These are phyloP conservation scores for Cairina moschata DNA, from an alignment of 2,113 vertebrate species.

Conservation along the genomic window DNA sequence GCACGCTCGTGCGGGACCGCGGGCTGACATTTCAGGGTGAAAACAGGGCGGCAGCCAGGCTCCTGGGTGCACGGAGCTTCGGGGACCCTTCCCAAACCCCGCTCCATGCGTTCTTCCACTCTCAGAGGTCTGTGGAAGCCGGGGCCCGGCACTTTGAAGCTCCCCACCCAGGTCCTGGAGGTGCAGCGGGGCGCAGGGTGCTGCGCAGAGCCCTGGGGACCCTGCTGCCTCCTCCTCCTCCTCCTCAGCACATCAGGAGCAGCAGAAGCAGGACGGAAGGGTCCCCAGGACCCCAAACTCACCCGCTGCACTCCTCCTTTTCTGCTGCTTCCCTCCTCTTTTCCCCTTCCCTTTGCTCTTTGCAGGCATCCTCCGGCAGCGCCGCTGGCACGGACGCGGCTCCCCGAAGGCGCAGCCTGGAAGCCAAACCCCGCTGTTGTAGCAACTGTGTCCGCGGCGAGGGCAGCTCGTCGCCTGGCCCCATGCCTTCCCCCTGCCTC, in stretches of 20 bases:
- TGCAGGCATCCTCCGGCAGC: constrained; percentile 65
- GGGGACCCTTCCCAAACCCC: neutral
- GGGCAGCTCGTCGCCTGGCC: neutral
- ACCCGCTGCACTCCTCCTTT: neutral
- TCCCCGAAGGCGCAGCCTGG: neutral
- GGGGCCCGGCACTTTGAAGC: neutral
- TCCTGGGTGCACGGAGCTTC: neutral
- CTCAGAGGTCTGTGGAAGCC: neutral
- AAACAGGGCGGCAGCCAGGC: too few relatives aligned
- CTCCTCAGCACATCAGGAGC: neutral
- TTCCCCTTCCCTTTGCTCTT: constrained; percentile 68
- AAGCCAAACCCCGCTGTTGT: neutral
- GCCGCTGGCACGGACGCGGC: neutral
- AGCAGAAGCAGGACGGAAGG: neutral
- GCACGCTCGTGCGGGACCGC: neutral
- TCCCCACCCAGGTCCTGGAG: neutral
- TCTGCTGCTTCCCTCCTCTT: constrained; percentile 21
- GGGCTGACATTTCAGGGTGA: neutral
- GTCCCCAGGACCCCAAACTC: neutral
- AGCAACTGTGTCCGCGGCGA: neutral
- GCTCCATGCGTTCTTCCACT: neutral
- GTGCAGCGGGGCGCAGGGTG: neutral
- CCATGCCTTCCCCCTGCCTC: neutral
- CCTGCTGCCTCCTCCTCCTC: neutral
- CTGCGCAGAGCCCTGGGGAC: neutral